Percentiles rank a stretch among this genome's conserved stretches.
Conservation (phyloP, 1,140 invertebrate genomes). For the Pollicipes pollicipes region DNA sequence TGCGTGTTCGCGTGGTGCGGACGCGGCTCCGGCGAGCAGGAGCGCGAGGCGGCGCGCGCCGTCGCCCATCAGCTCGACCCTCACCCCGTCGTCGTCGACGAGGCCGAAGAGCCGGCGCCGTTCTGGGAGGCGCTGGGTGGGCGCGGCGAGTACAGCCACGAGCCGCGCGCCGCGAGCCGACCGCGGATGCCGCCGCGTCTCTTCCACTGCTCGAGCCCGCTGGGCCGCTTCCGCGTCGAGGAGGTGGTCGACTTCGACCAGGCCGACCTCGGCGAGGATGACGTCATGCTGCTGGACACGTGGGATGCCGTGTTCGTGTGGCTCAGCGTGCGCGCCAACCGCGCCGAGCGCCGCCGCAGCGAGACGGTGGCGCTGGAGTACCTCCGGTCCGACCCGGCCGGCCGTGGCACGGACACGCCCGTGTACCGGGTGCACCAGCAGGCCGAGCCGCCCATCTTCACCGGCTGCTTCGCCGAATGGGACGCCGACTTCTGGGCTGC, state of each 20-base stretch:
- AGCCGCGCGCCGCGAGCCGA: constrained; percentile 28
- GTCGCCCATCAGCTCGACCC: background rate
- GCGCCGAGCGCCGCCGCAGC: constrained; percentile 39
- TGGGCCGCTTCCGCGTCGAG: constrained; percentile 39
- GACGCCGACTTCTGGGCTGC: constrained; percentile 46
- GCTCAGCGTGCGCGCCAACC: constrained; percentile 48
- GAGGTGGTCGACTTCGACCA: constrained; percentile 72
- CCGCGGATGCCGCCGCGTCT: constrained; percentile 33
- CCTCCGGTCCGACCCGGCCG: constrained; percentile 45
- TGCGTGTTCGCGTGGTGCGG: constrained; percentile 39
- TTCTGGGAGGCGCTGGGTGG: constrained; percentile 40
- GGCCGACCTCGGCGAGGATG: constrained; percentile 57
- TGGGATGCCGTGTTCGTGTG: constrained; percentile 65
- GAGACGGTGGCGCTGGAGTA: constrained; percentile 36
- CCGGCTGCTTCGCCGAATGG: constrained; percentile 81
- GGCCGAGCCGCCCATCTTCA: constrained; percentile 70
- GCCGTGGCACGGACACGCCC: constrained; percentile 53
- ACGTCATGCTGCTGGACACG: constrained; percentile 67
- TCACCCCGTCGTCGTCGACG: background rate
- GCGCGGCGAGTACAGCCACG: constrained; percentile 35
- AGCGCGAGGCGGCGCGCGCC: constrained; percentile 38
- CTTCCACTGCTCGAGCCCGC: constrained; percentile 48
- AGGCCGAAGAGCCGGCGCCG: constrained; percentile 33
- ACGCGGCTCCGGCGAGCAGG: constrained; percentile 46
- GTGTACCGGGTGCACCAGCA: constrained; percentile 62